Evolutionary conservation across 1,140 invertebrate genomes (phyloP).

Genomic region (Drosophila kanapiae): DNA sequence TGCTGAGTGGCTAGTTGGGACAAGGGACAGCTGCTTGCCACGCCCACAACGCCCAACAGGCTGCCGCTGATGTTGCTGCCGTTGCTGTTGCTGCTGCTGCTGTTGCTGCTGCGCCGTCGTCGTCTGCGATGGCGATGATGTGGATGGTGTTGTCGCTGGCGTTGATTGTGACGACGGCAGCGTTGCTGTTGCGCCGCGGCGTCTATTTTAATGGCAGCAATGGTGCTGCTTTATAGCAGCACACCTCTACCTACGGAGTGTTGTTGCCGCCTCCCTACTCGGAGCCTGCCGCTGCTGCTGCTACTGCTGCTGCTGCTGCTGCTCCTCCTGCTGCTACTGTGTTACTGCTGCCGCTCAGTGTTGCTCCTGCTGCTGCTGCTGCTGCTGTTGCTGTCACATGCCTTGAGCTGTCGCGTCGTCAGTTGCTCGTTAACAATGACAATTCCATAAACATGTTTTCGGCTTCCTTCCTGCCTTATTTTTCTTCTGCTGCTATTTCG

Average conservation of each 20-base stretch:
- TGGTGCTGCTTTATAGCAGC: constrained; percentile 81
- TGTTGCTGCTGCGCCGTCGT: constrained; percentile 65
- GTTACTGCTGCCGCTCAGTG: constrained; percentile 30
- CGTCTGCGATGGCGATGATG: constrained; percentile 80
- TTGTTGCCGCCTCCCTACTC: constrained; percentile 10
- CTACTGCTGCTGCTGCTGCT: constrained; percentile 5
- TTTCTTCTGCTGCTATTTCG: background rate
- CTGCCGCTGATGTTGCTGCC: constrained; percentile 26
- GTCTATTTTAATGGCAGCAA: constrained; percentile 83
- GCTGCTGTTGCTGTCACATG: constrained; percentile 37
- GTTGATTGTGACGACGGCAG: constrained; percentile 82
- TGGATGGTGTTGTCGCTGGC: constrained; percentile 78
- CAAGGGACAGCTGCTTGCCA: constrained; percentile 55
- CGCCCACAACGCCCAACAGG: constrained; percentile 35
- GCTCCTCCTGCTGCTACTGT: constrained; percentile 8
- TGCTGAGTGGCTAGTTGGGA: constrained; percentile 46
- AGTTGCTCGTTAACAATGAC: constrained; percentile 55
- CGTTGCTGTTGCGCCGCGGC: constrained; percentile 81
- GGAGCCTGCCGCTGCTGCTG: background rate
- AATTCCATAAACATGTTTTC: constrained; percentile 70
- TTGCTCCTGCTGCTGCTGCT: constrained; percentile 37
- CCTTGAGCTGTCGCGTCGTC: constrained; percentile 39
- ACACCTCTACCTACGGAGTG: constrained; percentile 61
- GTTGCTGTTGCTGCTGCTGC: constrained; percentile 13
- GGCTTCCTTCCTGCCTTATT: constrained; percentile 47